Percentiles rank a stretch among this genome's conserved stretches.
These are phyloP conservation scores for Patagioenas fasciata DNA, from an alignment of 2,113 vertebrate genomes.

Conservation along the genomic window DNA sequence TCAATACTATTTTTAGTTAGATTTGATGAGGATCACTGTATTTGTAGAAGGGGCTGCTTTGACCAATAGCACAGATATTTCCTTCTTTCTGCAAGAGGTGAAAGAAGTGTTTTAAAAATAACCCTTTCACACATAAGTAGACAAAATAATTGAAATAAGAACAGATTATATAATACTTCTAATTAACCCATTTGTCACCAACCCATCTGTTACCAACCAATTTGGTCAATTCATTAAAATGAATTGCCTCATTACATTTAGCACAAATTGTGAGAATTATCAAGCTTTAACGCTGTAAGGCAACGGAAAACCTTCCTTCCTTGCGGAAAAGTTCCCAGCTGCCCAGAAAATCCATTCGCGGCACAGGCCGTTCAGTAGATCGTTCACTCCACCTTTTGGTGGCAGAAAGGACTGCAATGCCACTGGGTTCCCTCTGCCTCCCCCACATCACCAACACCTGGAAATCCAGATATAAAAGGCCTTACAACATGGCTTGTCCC, in stretches of 20 bases:
- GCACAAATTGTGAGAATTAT: neutral
- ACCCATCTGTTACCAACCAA: constrained; percentile 29
- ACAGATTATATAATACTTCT: neutral
- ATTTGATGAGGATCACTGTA: neutral
- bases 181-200: constrained; percentile 61
- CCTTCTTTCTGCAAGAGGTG: neutral
- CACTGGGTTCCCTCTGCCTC: neutral
- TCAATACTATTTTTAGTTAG: neutral
- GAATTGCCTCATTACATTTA: constrained; percentile 26
- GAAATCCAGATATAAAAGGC: neutral
- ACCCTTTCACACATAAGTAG: neutral
- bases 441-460: neutral
- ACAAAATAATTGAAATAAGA: constrained; percentile 51
- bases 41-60: neutral
- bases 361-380: neutral
- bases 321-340: neutral
- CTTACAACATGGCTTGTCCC: neutral
- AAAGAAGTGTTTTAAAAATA: neutral
- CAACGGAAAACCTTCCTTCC: neutral
- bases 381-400: constrained; percentile 58
- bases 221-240: constrained; percentile 43
- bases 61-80: neutral
- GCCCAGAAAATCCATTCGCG: neutral
- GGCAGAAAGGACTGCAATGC: constrained; percentile 16
- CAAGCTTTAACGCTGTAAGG: neutral